Conservation (phyloP, 2,888 invertebrate genomes). For the Lampropteryx suffumata region DNA sequence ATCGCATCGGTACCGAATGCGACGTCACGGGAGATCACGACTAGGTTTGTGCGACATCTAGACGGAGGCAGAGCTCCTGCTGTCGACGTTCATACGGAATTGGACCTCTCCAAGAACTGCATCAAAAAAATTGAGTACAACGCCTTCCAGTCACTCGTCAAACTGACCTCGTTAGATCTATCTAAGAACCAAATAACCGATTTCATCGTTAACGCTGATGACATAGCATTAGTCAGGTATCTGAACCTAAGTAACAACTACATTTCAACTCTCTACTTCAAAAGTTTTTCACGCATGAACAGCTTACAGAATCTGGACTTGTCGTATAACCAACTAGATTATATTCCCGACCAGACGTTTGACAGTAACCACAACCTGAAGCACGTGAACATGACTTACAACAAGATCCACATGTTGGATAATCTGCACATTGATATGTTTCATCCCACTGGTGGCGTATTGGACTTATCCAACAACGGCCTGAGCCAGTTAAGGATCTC, state of each 20-base stretch:
- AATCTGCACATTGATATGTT: slow-evolving; percentile 58
- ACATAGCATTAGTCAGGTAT: slow-evolving; percentile 54
- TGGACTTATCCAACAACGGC: slow-evolving; percentile 68
- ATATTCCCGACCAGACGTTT: slow-evolving; percentile 59
- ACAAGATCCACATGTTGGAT: slow-evolving; percentile 51
- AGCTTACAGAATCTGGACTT: slow-evolving; percentile 69
- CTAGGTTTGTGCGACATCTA: slow-evolving; percentile 43
- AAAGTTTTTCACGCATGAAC: slow-evolving; percentile 60
- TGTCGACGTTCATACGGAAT: slow-evolving; percentile 54
- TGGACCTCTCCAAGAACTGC: slow-evolving; percentile 65
- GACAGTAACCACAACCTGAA: slow-evolving; percentile 54
- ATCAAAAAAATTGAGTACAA: slow-evolving; percentile 60
- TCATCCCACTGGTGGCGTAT: slow-evolving; percentile 59
- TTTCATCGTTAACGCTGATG: slow-evolving; percentile 57
- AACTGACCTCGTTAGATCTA: slow-evolving; percentile 57
- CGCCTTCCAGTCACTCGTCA: slow-evolving; percentile 60
- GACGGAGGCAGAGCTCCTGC: slow-evolving; percentile 28
- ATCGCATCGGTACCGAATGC: slow-evolving; percentile 58
- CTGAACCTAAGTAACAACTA: slow-evolving; percentile 65
- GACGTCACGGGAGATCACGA: slow-evolving; percentile 44
- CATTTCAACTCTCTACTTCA: slow-evolving; percentile 51
- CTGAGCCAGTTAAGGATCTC: slow-evolving; percentile 54
- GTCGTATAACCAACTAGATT: slow-evolving; percentile 58
- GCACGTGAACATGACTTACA: slow-evolving; percentile 62
- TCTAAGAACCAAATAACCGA: slow-evolving; percentile 57